Evolutionary conservation across 2,888 invertebrate genomes (phyloP).

Genomic region (Drosophila imparisetae): DNA sequence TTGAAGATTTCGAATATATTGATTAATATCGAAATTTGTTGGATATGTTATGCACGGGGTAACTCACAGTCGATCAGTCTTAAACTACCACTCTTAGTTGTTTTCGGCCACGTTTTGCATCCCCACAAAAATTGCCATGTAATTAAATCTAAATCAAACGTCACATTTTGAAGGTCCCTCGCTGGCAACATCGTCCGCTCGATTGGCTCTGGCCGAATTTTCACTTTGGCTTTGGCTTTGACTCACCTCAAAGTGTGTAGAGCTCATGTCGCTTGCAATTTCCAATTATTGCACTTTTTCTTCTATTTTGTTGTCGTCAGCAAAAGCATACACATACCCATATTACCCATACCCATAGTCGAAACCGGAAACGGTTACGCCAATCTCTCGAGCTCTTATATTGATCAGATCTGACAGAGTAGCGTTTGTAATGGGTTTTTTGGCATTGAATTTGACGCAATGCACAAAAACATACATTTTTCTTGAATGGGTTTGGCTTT

Average conservation of each 20-base stretch:
- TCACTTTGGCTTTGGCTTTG: conserved; percentile 61
- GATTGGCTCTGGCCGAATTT: conserved; percentile 71
- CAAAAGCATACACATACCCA: conserved; percentile 13
- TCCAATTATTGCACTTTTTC: conserved; percentile 43
- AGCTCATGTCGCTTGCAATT: conserved; percentile 53
- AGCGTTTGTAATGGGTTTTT: conserved; percentile 71
- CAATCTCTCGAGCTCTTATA: conserved; percentile 70
- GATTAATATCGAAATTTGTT: neutral
- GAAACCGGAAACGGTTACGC: conserved; percentile 73
- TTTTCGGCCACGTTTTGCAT: conserved; percentile 46
- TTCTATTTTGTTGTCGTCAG: conserved; percentile 48
- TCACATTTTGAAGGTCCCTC: conserved; percentile 75
- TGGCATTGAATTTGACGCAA: conserved; percentile 67
- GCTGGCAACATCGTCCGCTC: conserved; percentile 59
- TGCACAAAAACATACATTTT: conserved; percentile 30
- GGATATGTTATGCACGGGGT: neutral
- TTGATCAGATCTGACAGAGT: conserved; percentile 70
- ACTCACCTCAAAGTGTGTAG: conserved; percentile 56
- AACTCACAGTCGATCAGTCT: neutral
- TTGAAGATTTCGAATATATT: neutral
- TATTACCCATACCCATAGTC: conserved; percentile 12
- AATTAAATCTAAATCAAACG: conserved; percentile 81
- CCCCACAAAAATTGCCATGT: conserved; percentile 64
- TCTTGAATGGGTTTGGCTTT: conserved; percentile 36
- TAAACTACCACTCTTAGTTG: neutral